Evolutionary conservation across 2,797 vertebrate genomes (phyloP).

Genomic region (Vireo griseus): DNA sequence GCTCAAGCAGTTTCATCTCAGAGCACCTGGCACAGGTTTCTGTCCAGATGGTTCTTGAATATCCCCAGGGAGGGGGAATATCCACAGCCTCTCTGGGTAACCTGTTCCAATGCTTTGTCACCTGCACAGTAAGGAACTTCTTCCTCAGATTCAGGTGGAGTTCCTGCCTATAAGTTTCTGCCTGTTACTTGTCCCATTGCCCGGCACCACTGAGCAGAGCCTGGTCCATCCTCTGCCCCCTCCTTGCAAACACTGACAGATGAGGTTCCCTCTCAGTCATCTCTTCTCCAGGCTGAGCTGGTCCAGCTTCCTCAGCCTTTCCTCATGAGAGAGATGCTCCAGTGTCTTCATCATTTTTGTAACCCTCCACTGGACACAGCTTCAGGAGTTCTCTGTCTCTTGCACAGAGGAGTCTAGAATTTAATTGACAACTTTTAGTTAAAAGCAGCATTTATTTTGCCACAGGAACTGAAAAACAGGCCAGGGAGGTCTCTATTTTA

Average conservation of each 20-base stretch:
- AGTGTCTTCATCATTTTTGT: neutral
- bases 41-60: neutral
- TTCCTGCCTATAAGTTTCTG: neutral
- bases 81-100: neutral
- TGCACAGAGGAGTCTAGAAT: neutral
- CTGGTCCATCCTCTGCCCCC: neutral
- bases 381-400: neutral
- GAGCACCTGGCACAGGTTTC: neutral
- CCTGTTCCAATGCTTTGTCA: neutral
- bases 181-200: neutral
- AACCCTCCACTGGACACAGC: neutral
- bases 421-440: neutral
- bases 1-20: neutral
- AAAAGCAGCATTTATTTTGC: neutral
- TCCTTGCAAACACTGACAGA: neutral
- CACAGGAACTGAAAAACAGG: neutral
- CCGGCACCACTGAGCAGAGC: accelerated
- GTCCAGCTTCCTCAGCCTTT: neutral
- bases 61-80: neutral
- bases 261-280: neutral
- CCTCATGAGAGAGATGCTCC: neutral
- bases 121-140: neutral
- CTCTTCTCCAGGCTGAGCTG: neutral
- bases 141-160: neutral
- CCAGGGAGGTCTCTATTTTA: neutral